Evolutionary conservation across 2,113 vertebrate genomes (phyloP).

Genomic region (Malurus alboscapulatus): DNA sequence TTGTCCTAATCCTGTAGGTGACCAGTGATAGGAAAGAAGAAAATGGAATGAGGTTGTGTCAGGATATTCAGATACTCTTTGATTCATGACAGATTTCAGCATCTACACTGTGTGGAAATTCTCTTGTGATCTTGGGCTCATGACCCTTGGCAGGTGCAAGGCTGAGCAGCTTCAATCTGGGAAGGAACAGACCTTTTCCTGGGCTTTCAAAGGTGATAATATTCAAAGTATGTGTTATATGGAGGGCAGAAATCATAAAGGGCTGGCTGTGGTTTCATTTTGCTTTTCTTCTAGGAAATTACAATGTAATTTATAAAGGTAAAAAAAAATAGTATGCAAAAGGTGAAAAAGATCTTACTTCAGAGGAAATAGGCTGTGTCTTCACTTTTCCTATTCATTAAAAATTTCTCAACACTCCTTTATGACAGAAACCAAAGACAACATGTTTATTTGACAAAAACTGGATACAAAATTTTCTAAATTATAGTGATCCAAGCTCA

Average conservation of each 20-base stretch:
- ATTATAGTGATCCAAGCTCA: background rate
- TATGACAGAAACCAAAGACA: background rate
- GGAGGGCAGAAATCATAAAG: background rate
- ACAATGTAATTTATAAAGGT: background rate
- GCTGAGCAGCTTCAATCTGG: background rate
- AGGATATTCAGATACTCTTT: background rate
- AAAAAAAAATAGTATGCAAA: background rate
- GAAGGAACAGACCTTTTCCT: background rate
- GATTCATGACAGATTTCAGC: background rate
- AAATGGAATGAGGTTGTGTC: background rate
- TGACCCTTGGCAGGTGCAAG: too few species aligned
- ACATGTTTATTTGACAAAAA: background rate
- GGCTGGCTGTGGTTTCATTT: background rate
- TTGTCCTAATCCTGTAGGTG: accelerated
- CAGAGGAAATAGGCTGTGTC: background rate
- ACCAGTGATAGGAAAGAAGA: accelerated
- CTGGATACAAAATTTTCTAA: background rate
- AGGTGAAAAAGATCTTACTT: background rate
- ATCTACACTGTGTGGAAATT: background rate
- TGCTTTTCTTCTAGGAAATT: background rate
- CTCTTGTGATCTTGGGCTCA: background rate
- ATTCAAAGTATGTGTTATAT: accelerated
- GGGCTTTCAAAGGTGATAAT: background rate
- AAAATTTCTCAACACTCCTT: background rate
- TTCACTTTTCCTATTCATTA: background rate